Conservation (phyloP, 1,140 invertebrate species). For the Drosophila varians region DNA sequence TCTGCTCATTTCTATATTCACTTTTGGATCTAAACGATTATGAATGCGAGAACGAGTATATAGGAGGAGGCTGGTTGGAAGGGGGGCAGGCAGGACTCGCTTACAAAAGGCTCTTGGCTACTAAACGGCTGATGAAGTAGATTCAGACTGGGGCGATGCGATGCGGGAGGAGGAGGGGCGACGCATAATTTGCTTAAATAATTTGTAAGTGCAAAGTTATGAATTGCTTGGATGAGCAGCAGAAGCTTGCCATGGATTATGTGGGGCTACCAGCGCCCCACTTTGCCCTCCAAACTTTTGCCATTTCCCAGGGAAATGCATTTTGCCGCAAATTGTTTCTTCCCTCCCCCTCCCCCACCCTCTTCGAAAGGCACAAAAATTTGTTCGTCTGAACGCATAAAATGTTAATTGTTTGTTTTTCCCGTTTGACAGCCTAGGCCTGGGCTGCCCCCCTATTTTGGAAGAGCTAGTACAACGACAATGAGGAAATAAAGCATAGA, state of each 20-base stretch:
- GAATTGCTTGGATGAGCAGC: conserved; percentile 48
- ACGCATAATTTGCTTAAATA: conserved; percentile 60
- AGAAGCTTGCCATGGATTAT: conserved; percentile 22
- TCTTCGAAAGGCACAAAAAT: conserved; percentile 26
- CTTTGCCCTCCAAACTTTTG: not conserved
- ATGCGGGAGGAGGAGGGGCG: not conserved
- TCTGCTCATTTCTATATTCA: conserved; percentile 29
- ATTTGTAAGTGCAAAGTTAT: conserved; percentile 64
- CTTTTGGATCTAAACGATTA: conserved; percentile 51
- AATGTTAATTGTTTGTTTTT: conserved; percentile 57
- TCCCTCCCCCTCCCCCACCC: not conserved
- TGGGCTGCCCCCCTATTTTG: not conserved
- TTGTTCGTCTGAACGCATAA: conserved; percentile 36
- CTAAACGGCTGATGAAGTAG: conserved; percentile 58
- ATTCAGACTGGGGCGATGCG: conserved; percentile 2
- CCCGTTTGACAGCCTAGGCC: conserved; percentile 14
- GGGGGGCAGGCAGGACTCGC: not conserved
- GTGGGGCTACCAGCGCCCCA: not conserved
- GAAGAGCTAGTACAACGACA: conserved; percentile 7
- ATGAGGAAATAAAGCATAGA: conserved; percentile 56
- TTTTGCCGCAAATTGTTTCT: conserved; percentile 42
- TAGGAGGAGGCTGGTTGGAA: not conserved
- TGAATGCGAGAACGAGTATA: conserved; percentile 44
- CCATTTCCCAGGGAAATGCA: conserved; percentile 36
- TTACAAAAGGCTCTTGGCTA: conserved; percentile 44